Conservation (phyloP, 2,797 vertebrate genomes). For the Notoglanidium macrostoma region DNA sequence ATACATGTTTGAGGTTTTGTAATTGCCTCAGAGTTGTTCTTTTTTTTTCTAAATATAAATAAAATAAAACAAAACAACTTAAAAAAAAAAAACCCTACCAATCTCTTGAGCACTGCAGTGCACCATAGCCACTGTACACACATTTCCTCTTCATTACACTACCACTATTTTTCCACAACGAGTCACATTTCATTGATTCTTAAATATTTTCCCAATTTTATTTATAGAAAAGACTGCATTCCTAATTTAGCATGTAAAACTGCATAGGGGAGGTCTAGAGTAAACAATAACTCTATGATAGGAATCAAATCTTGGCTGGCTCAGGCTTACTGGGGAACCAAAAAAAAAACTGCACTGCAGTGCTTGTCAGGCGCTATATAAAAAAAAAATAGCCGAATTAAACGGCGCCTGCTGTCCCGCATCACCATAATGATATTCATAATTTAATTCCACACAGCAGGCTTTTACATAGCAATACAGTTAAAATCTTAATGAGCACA, state of each 20-base stretch:
- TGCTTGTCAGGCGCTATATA: not conserved
- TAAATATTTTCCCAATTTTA: not conserved
- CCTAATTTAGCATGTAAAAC: not conserved
- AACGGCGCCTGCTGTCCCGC: not conserved
- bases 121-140: not conserved
- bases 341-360: slow-evolving; percentile 26
- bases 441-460: slow-evolving; percentile 9
- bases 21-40: not conserved
- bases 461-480: not conserved
- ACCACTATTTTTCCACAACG: not conserved
- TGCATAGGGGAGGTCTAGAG: not conserved
- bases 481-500: not conserved
- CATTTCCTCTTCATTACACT: not conserved
- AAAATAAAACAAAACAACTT: not conserved
- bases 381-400: not conserved
- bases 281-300: not conserved
- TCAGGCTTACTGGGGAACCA: not conserved
- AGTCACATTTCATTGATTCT: not conserved
- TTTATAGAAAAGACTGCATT: not conserved
- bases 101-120: not conserved
- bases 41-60: no score
- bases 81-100: not conserved
- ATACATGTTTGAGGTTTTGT: not conserved
- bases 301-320: slow-evolving; percentile 1
- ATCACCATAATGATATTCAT: slow-evolving; percentile 16